Evolutionary conservation across 2,888 invertebrate species (phyloP).

Genomic region (Drepana falcataria): DNA sequence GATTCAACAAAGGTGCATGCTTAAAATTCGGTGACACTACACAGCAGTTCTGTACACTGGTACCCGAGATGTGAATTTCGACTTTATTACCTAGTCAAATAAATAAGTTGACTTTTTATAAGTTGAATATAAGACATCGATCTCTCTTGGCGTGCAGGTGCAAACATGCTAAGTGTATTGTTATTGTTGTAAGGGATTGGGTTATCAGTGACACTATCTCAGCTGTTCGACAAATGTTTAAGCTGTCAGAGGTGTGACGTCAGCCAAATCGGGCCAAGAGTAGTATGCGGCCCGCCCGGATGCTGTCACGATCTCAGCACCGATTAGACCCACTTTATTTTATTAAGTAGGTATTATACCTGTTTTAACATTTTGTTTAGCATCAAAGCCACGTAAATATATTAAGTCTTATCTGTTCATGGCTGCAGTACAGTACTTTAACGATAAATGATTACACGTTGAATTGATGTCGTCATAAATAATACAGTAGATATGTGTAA

Average conservation of each 20-base stretch:
- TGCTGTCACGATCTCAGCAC: constrained; percentile 43
- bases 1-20: constrained; percentile 57
- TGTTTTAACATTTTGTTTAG: too few relatives aligned
- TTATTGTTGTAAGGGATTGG: constrained; percentile 77
- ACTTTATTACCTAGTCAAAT: constrained; percentile 5
- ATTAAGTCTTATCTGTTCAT: neutral
- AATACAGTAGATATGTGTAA: constrained; percentile 12
- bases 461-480: constrained; percentile 7
- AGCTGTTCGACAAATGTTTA: constrained; percentile 75
- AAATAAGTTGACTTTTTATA: constrained; percentile 12
- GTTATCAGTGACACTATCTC: constrained; percentile 78
- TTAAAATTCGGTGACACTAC: constrained; percentile 56
- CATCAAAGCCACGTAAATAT: neutral
- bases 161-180: constrained; percentile 78
- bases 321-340: constrained; percentile 48
- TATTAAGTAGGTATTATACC: constrained; percentile 7
- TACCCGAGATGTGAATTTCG: neutral
- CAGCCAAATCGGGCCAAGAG: constrained; percentile 61
- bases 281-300: constrained; percentile 35
- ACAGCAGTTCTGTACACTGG: constrained; percentile 12
- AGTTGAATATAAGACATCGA: constrained; percentile 54
- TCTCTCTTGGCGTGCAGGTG: constrained; percentile 66
- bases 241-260: constrained; percentile 77
- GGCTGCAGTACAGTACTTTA: neutral
- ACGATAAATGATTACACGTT: neutral